Conservation (phyloP, 2,113 vertebrate genomes). For the Oryctolagus cuniculus region DNA sequence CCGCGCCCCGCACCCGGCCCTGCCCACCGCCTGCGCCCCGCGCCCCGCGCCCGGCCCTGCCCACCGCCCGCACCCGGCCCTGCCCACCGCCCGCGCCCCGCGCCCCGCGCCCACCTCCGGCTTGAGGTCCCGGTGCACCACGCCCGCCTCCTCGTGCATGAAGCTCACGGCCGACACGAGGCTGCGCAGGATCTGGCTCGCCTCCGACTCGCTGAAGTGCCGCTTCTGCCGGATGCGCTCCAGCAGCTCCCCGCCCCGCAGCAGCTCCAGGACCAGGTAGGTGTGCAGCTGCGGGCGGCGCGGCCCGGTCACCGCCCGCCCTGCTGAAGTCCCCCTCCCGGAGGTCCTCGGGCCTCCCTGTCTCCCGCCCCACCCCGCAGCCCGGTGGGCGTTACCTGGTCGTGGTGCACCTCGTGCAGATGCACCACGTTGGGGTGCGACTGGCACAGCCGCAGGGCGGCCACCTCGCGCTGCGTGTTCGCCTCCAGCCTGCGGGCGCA, state of each 20-base stretch:
- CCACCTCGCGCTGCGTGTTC: slow-evolving; percentile 94
- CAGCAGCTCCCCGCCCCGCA: slow-evolving; percentile 93
- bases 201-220: slow-evolving; percentile 94
- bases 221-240: slow-evolving; percentile 94
- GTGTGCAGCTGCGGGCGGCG: slow-evolving; percentile 90
- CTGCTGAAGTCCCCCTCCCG: too few relatives aligned
- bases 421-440: slow-evolving; percentile 94
- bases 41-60: slow-evolving; percentile 78
- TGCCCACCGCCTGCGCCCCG: too few relatives aligned
- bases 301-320: not conserved
- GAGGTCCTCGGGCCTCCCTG: not conserved
- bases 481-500: slow-evolving; percentile 90
- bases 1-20: fast-evolving
- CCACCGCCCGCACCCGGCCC: too few relatives aligned
- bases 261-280: slow-evolving; percentile 94
- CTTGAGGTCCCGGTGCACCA: slow-evolving; percentile 96
- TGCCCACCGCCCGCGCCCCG: too few relatives aligned
- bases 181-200: slow-evolving; percentile 94
- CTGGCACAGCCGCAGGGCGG: slow-evolving; percentile 93
- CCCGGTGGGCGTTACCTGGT: slow-evolving; percentile 89
- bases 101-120: slow-evolving; percentile 90
- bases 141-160: slow-evolving; percentile 96
- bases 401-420: slow-evolving; percentile 92
- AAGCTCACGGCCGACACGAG: slow-evolving; percentile 94
- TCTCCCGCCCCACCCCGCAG: not conserved